phyloP scores from a whole-genome alignment of 2,888 invertebrate species.

The Panzeria rudis region DNA sequence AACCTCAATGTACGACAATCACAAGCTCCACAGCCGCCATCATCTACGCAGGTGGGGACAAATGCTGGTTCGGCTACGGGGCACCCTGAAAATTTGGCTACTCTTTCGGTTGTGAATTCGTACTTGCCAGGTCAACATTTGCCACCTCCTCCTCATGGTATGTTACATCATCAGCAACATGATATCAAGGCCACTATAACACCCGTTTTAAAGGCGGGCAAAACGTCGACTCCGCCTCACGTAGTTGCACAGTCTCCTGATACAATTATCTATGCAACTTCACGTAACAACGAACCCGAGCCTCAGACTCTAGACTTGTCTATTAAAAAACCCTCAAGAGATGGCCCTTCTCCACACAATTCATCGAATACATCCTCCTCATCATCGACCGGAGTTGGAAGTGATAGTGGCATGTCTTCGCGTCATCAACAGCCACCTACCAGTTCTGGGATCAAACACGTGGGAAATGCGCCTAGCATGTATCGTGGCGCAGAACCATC shows the following conservation, averaged over 20 bases:
- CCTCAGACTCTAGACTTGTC: conserved; percentile 90
- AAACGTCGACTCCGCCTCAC: conserved; percentile 78
- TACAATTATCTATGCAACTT: conserved; percentile 80
- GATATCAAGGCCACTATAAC: conserved; percentile 88
- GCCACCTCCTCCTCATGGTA: conserved; percentile 74
- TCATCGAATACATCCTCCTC: conserved; percentile 79
- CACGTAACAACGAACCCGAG: conserved; percentile 85
- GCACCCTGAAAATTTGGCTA: conserved; percentile 85
- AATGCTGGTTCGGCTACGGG: conserved; percentile 63
- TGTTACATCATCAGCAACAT: conserved; percentile 78
- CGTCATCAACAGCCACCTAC: conserved; percentile 74
- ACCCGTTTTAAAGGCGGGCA: conserved; percentile 83
- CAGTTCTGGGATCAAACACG: conserved; percentile 77
- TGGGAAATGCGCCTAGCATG: conserved; percentile 78
- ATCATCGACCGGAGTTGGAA: conserved; percentile 74
- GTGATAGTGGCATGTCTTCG: conserved; percentile 69
- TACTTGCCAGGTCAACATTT: conserved; percentile 79
- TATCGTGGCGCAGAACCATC: conserved; percentile 77
- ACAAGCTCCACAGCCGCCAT: conserved; percentile 48
- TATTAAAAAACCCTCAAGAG: conserved; percentile 88
- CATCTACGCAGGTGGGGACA: conserved; percentile 53
- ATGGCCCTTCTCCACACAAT: conserved; percentile 81
- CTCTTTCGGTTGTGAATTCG: conserved; percentile 88
- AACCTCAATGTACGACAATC: conserved; percentile 72
- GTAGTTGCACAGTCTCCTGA: conserved; percentile 81